A percentile compares a stretch with the other conserved stretches of the same genome.
Conservation (phyloP, 2,888 invertebrate genomes). For the Onchidella celtica region DNA sequence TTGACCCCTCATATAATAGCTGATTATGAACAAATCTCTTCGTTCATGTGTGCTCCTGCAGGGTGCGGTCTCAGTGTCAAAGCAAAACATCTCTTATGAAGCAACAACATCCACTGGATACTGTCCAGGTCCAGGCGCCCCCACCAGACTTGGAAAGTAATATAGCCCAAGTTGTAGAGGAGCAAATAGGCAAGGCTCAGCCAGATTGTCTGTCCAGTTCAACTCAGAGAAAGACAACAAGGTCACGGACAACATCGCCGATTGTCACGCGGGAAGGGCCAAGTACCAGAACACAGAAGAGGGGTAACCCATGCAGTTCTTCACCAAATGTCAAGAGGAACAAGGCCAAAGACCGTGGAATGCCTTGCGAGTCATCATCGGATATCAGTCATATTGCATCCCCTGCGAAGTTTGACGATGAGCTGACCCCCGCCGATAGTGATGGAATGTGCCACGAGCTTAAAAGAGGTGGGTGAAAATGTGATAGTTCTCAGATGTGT, state of each 20-base stretch:
- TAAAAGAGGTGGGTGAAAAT: constrained; percentile 25
- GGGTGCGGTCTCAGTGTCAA: too few species aligned
- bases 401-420: constrained; percentile 32
- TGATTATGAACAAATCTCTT: too few species aligned
- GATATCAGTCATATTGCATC: constrained; percentile 24
- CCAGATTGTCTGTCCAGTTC: neutral
- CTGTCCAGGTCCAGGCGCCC: neutral
- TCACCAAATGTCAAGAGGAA: too few species aligned
- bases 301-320: too few species aligned
- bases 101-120: too few species aligned
- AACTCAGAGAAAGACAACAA: neutral
- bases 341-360: too few species aligned
- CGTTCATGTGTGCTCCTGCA: too few species aligned
- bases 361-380: constrained; percentile 24
- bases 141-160: neutral
- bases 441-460: constrained; percentile 49
- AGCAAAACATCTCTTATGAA: too few species aligned
- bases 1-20: too few species aligned
- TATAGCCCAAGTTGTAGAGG: neutral
- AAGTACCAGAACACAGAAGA: too few species aligned
- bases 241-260: constrained; percentile 25
- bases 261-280: neutral
- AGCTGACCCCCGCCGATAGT: constrained; percentile 45
- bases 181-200: neutral
- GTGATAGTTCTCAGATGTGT: too few species aligned